These are phyloP conservation scores for Coptodon rendalli DNA, from an alignment of 2,113 vertebrate genomes.

Conservation along the genomic window DNA sequence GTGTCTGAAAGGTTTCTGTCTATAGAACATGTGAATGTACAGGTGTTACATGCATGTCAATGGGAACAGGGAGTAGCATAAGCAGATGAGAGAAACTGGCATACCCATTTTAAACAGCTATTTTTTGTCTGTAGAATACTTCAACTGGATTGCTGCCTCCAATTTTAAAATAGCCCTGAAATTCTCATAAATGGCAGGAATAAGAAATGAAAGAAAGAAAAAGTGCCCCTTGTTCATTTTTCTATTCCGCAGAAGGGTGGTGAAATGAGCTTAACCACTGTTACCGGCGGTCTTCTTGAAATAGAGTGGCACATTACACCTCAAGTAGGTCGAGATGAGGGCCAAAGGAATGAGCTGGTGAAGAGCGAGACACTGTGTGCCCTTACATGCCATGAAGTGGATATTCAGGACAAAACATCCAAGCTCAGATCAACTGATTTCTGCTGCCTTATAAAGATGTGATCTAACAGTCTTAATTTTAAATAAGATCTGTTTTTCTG, in stretches of 20 bases:
- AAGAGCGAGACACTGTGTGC: not conserved
- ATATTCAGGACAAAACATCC: not conserved
- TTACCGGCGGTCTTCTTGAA: constrained; percentile 19
- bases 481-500: not conserved
- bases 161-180: constrained; percentile 10
- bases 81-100: not conserved
- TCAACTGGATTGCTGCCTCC: not conserved
- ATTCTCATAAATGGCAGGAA: constrained; percentile 4
- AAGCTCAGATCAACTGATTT: not conserved
- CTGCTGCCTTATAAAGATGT: not conserved
- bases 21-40: not conserved
- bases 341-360: constrained; percentile 8
- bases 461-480: not conserved
- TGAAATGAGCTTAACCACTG: constrained; percentile 51
- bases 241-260: constrained; percentile 40
- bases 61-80: not conserved
- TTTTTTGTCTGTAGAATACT: not conserved
- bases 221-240: constrained; percentile 19
- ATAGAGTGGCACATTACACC: constrained; percentile 30
- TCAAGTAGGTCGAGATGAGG: constrained; percentile 21
- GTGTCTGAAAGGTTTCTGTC: not conserved
- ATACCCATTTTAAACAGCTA: not conserved
- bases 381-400: constrained; percentile 1
- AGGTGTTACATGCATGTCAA: not conserved
- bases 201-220: constrained; percentile 2